Base-by-base conservation (phyloP, 2,888 invertebrate species). In the Epinotia demarniana region DNA sequence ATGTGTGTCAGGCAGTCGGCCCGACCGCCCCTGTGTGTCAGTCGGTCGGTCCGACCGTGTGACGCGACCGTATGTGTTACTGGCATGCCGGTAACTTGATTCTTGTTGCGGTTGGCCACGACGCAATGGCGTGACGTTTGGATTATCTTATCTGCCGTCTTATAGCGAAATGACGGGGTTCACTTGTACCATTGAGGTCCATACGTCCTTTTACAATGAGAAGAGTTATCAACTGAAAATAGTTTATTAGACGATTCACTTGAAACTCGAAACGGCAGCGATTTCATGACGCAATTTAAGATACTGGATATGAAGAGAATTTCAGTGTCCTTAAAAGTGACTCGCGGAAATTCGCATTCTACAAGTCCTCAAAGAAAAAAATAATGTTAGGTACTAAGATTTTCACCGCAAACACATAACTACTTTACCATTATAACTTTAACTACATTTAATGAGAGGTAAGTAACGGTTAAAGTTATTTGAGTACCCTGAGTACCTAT, bases 101-200 rank as follows among this genome's bases (percentile, higher is more conserved):
- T 39, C 39, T 63, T 18, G 6, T 57, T 57, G 57, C 43, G 68
- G 57, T 68, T 43, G 11, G 9, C 57, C 68, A 68, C 68, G 68
- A 19, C 12, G 57, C 39, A 27, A 19, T 9, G 43, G 39, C 68
- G 57, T 68, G 68, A 68, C 68, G 68, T 68, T 43, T 43, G 46
- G 13, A 27, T 67, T 57, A 68, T 68, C 68, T 68, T 68, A 68
- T 68, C 58, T 43, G 13, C 43, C 12, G 9, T 43, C 57, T 19
- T 39, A 18, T 3, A 8, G 57, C 39, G 16, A 53, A 68, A 33
- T 18, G 55, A 19, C 55, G 3, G 16, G 39, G 13, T 23, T 68
- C 43, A 57, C 2, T 33, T 19, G 19, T 6, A 58, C 27, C 43
- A 58, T 43, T 18, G 23, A 39, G 57, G 39, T 2, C 12, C 39